Conservation (phyloP, 2,888 invertebrate genomes). For the Therioaphis trifolii region DNA sequence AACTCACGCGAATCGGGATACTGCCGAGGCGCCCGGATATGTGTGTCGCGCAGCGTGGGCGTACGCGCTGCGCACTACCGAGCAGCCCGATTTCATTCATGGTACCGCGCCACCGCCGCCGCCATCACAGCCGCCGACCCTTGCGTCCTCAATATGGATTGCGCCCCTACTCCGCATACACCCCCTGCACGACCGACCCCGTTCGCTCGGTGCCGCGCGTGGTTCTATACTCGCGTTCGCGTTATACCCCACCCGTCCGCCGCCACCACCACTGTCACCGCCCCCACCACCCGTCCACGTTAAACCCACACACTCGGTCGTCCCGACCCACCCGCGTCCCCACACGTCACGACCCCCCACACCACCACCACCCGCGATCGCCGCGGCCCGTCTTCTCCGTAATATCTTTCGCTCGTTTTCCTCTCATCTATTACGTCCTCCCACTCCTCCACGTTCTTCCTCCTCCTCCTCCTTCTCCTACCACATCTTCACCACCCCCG, state of each 20-base stretch:
- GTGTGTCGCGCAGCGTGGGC: slow-evolving; percentile 46
- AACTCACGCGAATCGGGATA: slow-evolving; percentile 1
- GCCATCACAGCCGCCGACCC: background rate
- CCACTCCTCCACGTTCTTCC: too few relatives aligned
- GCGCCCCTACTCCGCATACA: background rate
- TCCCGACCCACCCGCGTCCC: background rate
- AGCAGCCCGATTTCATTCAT: slow-evolving; percentile 48
- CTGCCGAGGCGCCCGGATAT: slow-evolving; percentile 44
- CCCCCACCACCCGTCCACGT: background rate
- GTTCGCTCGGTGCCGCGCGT: too few relatives aligned
- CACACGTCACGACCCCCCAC: background rate
- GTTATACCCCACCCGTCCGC: background rate
- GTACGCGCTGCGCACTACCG: slow-evolving; percentile 30
- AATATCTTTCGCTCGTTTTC: slow-evolving; percentile 32
- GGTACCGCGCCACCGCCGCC: slow-evolving; percentile 21
- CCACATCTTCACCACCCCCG: too few relatives aligned
- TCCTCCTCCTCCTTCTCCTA: background rate
- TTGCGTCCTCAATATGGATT: slow-evolving; percentile 45
- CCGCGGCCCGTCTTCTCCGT: slow-evolving; percentile 8
- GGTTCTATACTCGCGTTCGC: too few relatives aligned
- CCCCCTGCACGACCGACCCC: background rate
- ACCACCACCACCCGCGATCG: background rate
- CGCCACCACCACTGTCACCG: background rate
- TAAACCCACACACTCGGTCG: background rate
- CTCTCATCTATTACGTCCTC: background rate